Evolutionary conservation across 2,113 vertebrate genomes (phyloP), one percentile per base, ranked within the genome.

Genomic region (Crotophaga sulcirostris): DNA sequence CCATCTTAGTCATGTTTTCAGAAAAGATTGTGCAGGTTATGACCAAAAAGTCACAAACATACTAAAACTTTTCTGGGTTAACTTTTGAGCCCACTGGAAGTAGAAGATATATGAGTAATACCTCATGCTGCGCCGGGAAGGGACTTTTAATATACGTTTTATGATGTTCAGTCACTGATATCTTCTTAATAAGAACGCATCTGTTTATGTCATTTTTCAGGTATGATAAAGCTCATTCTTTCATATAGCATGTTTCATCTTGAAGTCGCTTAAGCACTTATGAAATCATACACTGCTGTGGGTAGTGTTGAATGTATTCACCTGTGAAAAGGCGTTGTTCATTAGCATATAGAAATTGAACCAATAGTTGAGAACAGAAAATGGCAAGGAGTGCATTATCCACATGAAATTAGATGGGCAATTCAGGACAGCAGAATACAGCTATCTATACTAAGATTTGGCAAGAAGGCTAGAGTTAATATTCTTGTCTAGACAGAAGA

Each of bases 11-110:
- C 16, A 54, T 38, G 24, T 34, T 73, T 92, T 58, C 16, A 3
- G 19, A 70, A 58, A 63, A 86, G 16, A 54, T 8, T 42, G 11
- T 62, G 11, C 34, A 42, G 47, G 8, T 94, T 96, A 55, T 8
- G 11, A 59, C 28, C 25, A 90, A 93, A 91, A 86, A 72, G 63
- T 92, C 66, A 93, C 58, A 86, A 94, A 67, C 67, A 69, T 68
- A n/a, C 75, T 91, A 79, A 93, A 82, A 58, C 59, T 74, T 86
- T 69, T 47, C 36, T 67, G 31, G 14, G 42, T 86, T 63, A 92
- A 89, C 38, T 92, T 93, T 52, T 86, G 45, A 90, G 90, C 16
- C 34, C 34, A 47, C 34, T 88, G 68, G 31, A 86, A 54, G 13
- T 36, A 4, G 80, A 24, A 24, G 36, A 67, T 77, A 16, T 42